Percentiles rank a stretch among this genome's conserved stretches.
Evolutionary conservation across 2,888 invertebrate genomes (phyloP).

Genomic region (Disparrhopalites patrizii): DNA sequence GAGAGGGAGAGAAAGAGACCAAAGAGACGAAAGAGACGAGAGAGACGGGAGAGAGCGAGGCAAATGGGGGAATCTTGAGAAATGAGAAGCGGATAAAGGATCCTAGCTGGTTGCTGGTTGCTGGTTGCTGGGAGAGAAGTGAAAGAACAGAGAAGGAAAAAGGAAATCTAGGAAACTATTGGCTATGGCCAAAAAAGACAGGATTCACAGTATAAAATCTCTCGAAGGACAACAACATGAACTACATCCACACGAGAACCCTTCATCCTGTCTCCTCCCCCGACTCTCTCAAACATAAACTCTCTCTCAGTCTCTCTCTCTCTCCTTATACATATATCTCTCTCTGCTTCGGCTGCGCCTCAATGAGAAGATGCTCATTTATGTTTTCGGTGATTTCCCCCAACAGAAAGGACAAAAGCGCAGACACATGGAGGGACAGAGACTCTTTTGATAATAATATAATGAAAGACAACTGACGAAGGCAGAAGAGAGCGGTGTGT

Average conservation of each 20-base stretch:
- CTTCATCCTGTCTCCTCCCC: background rate
- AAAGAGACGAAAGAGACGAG: too few species aligned
- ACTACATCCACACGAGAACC: background rate
- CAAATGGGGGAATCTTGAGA: slow-evolving; percentile 13
- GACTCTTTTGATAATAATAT: background rate
- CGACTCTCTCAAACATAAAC: background rate
- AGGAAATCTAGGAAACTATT: slow-evolving; percentile 7
- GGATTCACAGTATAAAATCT: slow-evolving; percentile 29
- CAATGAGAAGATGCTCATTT: slow-evolving; percentile 4
- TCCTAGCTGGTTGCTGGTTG: background rate
- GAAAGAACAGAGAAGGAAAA: background rate
- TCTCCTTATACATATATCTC: too few species aligned
- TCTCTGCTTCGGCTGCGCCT: too few species aligned
- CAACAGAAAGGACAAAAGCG: background rate
- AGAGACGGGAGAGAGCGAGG: background rate
- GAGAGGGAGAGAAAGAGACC: too few species aligned
- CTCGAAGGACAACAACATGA: slow-evolving; percentile 26
- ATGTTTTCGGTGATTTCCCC: background rate
- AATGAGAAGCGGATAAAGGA: slow-evolving; percentile 30
- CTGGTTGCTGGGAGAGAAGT: too few species aligned
- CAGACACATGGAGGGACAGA: background rate
- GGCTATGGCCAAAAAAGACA: slow-evolving; percentile 12
- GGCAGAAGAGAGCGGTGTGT: too few species aligned
- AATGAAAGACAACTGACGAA: background rate
- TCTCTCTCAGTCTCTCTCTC: too few species aligned